phyloP scores from a whole-genome alignment of 1,140 invertebrate genomes.

The Bombyx mori region ASM3026992v2 NC_085112.1:7138001-7138500 shows the following conservation, averaged over 20 bases:
- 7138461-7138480: conserved; percentile 37
- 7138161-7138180: no score
- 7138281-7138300: conserved; percentile 27
- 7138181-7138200: no score
- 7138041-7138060: no score
- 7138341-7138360: conserved; percentile 40
- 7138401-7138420: conserved; percentile 32
- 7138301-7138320: conserved; percentile 23
- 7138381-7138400: conserved; percentile 25
- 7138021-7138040: neutral
- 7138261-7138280: conserved; percentile 31
- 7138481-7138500: conserved; percentile 31
- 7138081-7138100: no score
- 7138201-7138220: conserved; percentile 33
- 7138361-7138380: conserved; percentile 43
- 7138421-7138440: conserved; percentile 48
- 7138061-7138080: no score
- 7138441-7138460: conserved; percentile 35
- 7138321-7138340: conserved; percentile 26
- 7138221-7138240: conserved; percentile 36
- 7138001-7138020: neutral
- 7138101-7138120: no score
- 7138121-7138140: no score
- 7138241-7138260: conserved; percentile 24
- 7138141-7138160: no score